These are phyloP conservation scores for Empidonax alnorum DNA, from an alignment of 2,113 vertebrate species.

Conservation along the genomic window DNA sequence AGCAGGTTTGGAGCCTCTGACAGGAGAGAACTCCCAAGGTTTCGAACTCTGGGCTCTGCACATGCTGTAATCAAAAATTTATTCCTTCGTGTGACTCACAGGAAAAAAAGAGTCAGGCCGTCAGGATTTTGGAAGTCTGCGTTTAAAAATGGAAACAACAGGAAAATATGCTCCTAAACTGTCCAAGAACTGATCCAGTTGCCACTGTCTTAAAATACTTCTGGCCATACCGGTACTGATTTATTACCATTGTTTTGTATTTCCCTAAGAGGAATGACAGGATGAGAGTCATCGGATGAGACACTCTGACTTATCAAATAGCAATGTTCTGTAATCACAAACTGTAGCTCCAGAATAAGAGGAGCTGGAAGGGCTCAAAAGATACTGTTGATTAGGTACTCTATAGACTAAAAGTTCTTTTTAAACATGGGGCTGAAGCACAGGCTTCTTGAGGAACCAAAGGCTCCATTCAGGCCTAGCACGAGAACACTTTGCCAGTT, in stretches of 20 bases:
- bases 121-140: not conserved
- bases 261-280: not conserved
- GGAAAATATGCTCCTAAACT: not conserved
- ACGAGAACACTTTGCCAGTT: not conserved
- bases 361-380: not conserved
- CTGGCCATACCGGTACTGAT: not conserved
- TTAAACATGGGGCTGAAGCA: not conserved
- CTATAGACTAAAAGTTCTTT: not conserved
- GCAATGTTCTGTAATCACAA: not conserved
- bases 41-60: not conserved
- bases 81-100: not conserved
- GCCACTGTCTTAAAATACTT: not conserved
- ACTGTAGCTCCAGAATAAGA: not conserved
- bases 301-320: not conserved
- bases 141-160: slow-evolving; percentile 8
- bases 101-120: not conserved
- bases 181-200: not conserved
- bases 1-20: not conserved
- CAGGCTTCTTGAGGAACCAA: not conserved
- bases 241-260: not conserved
- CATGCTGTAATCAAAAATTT: not conserved
- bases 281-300: not conserved
- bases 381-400: not conserved
- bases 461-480: not conserved
- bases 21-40: not conserved